Evolutionary conservation across 2,888 invertebrate species (phyloP), one percentile per base, ranked within the genome.

Genomic region (Psococerastis gibbosa): DNA sequence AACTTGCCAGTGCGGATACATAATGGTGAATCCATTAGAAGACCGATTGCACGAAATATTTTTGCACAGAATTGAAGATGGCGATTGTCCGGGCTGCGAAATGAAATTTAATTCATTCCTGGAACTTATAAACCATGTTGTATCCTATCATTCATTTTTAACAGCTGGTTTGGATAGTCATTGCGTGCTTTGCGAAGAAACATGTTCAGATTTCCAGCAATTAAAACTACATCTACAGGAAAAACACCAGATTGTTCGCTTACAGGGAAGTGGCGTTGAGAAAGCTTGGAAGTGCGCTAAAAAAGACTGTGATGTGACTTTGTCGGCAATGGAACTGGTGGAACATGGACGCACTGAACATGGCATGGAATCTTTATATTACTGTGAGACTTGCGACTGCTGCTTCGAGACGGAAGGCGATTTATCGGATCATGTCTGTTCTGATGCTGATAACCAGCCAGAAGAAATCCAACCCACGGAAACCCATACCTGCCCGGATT

Each of bases 131-230:
- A 38, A 17, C 5, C 38, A 38, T 38, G 15, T 38, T 5, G 22
- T 38, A 9, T 20, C 20, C n/a, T 38, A 15, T 38, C 38, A 38
- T 11, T 38, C 13, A 13, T 38, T 38, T 11, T 13, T 38, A 13
- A 13, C 38, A 4, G 20, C 11, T 4, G 18, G 38, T 17, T 11
- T 16, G 17, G 38, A 20, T 20, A 20, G 20, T 22, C n/a, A 18
- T 18, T 38, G 38, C 38, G 22, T 22, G 16, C 20, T 38, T 18
- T 38, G 38, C 38, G 20, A 22, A 13, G 11, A 6, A 6, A 9
- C 27, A 27, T 27, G 27, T 27, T 9, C 6, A 27, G 11, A 27
- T 27, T 27, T 27, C 11, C n/a, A n/a, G n/a, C n/a, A n/a, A n/a
- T 33, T 33, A 9, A 33, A 17, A 9, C 16, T 33, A 16, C 33